Conservation (phyloP, 2,888 invertebrate species). For the Hyposoter didymator region DNA sequence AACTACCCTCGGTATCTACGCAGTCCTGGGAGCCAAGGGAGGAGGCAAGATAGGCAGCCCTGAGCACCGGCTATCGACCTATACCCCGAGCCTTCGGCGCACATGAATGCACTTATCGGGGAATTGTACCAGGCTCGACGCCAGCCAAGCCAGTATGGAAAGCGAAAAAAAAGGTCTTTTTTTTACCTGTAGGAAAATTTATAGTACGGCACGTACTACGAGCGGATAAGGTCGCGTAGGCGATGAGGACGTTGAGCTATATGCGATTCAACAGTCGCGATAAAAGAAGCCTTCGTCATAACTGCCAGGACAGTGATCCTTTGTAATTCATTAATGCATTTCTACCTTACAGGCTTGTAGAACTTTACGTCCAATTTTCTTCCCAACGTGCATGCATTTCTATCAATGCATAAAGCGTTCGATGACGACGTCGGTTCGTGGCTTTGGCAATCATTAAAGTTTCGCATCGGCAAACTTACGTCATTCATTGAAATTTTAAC, state of each 20-base stretch:
- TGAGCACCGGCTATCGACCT: conserved; percentile 65
- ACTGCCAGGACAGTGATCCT: conserved; percentile 41
- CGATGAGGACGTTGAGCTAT: conserved; percentile 18
- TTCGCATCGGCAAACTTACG: too few relatives aligned
- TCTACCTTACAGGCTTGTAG: too few relatives aligned
- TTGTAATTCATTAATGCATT: conserved; percentile 34
- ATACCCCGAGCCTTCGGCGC: conserved; percentile 63
- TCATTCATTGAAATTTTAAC: too few relatives aligned
- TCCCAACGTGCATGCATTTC: neutral
- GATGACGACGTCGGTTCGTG: neutral
- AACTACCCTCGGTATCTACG: conserved; percentile 47
- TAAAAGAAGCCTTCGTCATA: conserved; percentile 39
- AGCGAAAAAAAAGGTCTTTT: conserved; percentile 11
- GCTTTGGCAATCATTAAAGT: too few relatives aligned
- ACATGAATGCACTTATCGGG: conserved; percentile 77
- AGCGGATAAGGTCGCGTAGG: conserved; percentile 2
- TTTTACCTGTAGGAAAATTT: conserved; percentile 53
- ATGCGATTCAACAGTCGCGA: conserved; percentile 47
- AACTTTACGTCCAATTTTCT: neutral
- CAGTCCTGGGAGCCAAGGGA: conserved; percentile 52
- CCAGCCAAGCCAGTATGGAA: neutral
- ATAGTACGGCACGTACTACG: conserved; percentile 44
- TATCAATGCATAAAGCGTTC: neutral
- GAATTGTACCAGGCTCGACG: conserved; percentile 48
- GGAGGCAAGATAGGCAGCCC: conserved; percentile 49